These are phyloP conservation scores for Bombycilla garrulus DNA, from an alignment of 2,113 vertebrate species.

Conservation along the genomic window DNA sequence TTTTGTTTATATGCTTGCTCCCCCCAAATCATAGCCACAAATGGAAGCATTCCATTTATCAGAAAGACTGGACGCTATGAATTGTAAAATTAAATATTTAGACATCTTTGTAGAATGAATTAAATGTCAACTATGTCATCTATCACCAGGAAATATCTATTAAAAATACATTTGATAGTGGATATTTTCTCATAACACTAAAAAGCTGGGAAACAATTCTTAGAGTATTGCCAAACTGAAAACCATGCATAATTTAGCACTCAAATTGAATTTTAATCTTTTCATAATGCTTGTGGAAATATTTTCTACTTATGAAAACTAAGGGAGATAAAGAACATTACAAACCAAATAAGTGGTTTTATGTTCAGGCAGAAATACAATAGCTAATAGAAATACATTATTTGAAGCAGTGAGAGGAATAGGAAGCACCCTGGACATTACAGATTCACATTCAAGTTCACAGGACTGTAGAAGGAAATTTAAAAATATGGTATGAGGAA, in stretches of 20 bases:
- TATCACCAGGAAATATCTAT: constrained; percentile 32
- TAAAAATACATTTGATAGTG: constrained; percentile 34
- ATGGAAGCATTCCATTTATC: not conserved
- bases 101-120: not conserved
- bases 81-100: constrained; percentile 50
- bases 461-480: not conserved
- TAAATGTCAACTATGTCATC: not conserved
- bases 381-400: not conserved
- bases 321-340: constrained; percentile 45
- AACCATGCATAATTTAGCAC: constrained; percentile 67
- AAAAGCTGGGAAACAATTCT: not conserved
- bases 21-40: not conserved
- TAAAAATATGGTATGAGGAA: not conserved
- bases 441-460: not conserved
- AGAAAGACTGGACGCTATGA: constrained; percentile 2
- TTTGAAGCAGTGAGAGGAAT: not conserved
- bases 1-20: constrained; percentile 20
- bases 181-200: not conserved
- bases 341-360: constrained; percentile 45
- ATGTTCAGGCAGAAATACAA: constrained; percentile 1
- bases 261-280: constrained; percentile 61
- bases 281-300: constrained; percentile 60
- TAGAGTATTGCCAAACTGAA: constrained; percentile 46
- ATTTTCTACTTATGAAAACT: constrained; percentile 54
- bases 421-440: not conserved